Conservation (phyloP, 2,888 invertebrate species). For the Bembecia ichneumoniformis region DNA sequence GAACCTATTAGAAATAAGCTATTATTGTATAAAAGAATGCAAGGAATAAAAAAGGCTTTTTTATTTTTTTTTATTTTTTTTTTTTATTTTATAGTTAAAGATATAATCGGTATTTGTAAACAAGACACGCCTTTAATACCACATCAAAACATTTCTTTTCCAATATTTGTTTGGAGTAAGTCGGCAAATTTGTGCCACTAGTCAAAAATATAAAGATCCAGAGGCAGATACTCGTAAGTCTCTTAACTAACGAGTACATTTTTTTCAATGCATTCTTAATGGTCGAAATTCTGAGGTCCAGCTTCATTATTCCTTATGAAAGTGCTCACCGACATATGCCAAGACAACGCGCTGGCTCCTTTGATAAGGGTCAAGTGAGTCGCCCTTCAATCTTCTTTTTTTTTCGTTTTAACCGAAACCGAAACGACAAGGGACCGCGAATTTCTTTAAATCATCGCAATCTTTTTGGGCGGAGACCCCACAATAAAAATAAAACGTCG, state of each 20-base stretch:
- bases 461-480: constrained; percentile 23
- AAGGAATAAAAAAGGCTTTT: too few species aligned
- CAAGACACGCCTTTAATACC: too few species aligned
- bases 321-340: constrained; percentile 4
- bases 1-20: too few species aligned
- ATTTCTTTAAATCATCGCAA: constrained; percentile 29
- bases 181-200: too few species aligned
- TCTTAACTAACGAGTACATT: not conserved
- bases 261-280: not conserved
- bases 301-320: constrained; percentile 3
- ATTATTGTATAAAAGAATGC: too few species aligned
- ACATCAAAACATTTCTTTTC: too few species aligned
- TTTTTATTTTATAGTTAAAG: too few species aligned
- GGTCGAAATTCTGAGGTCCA: not conserved
- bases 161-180: too few species aligned
- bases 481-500: constrained; percentile 21
- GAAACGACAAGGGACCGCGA: constrained; percentile 21
- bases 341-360: constrained; percentile 21
- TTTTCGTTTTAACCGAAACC: constrained; percentile 19
- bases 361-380: constrained; percentile 38
- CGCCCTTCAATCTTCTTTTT: constrained; percentile 25
- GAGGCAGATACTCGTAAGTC: not conserved
- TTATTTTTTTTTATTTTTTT: too few species aligned
- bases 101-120: too few species aligned
- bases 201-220: too few species aligned